Evolutionary conservation across 2,888 invertebrate species (phyloP), one percentile per base, ranked within the genome.

Genomic region (Scaptomyza cyrtandrae): DNA sequence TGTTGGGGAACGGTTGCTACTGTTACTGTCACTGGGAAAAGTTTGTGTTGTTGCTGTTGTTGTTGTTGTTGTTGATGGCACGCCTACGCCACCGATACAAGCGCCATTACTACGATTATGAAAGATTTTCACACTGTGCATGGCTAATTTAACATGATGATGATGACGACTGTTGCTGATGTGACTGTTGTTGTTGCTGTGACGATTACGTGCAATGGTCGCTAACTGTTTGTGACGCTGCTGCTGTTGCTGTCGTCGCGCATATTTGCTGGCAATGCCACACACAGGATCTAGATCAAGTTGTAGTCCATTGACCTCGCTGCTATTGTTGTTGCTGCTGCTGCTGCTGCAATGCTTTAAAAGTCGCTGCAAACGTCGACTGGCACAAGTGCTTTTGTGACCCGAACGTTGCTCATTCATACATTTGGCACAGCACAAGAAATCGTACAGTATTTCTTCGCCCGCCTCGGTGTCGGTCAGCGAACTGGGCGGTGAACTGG

Each of bases 361-460:
- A 62, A 89, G 88, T 2, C 89, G 86, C 14, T 90, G 90, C 48
- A 91, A 61, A 5, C 75, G 77, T 37, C 60, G 79, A 16, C 45
- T 76, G 53, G 54, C 66, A 61, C 65, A 78, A 29, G 71, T 75
- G 24, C 71, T 70, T 52, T 65, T 74, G 46, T 68, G 74, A 10
- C 76, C 77, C 41, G 68, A 41, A n/a, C 80, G 73, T 52, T 80
- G 78, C 61, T 90, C 90, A 75, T 91, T 91, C 90, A 92, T 91
- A 65, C 92, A 92, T 84, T 91, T 92, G 71, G 92, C 92, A 82
- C 92, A 92, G 80, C 92, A 92, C 6, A 92, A 75, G 71, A 92
- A 92, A 69, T 92, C 92, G 67, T 92, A 92, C 29, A 92, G 84
- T 60, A 91, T 84, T 65, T 91, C 91, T 35, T 87, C 88, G 6